phyloP scores from a whole-genome alignment of 1,140 invertebrate genomes.

The Drosophila ambigua region DNA sequence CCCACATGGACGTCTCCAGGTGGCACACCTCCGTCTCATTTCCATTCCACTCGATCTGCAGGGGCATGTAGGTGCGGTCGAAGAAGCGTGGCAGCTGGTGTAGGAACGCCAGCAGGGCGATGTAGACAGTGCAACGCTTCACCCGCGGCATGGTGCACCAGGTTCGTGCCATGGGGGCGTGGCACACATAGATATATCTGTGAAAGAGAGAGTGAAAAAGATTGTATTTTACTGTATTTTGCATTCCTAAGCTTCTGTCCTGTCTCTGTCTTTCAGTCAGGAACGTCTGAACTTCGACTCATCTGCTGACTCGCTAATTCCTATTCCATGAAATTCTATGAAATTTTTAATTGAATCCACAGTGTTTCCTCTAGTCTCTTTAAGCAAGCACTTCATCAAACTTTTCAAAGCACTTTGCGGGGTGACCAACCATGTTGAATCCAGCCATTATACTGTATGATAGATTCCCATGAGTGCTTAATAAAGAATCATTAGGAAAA shows the following conservation, averaged over 20 bases:
- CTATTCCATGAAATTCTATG: too few species aligned
- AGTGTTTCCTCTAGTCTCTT: too few species aligned
- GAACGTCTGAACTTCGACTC: too few species aligned
- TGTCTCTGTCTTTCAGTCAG: too few species aligned
- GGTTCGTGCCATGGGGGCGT: slow-evolving; percentile 91
- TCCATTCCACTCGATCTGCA: slow-evolving; percentile 87
- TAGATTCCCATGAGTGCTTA: too few species aligned
- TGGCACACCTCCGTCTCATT: slow-evolving; percentile 86
- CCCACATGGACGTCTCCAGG: slow-evolving; percentile 87
- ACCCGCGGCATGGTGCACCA: slow-evolving; percentile 95
- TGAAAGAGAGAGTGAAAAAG: background rate
- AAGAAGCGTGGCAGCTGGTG: slow-evolving; percentile 92
- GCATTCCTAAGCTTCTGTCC: too few species aligned
- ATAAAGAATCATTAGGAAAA: background rate
- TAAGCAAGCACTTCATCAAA: too few species aligned
- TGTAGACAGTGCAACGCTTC: slow-evolving; percentile 90
- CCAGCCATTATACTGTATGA: background rate
- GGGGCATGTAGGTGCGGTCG: slow-evolving; percentile 85
- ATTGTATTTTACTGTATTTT: too few species aligned
- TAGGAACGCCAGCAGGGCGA: slow-evolving; percentile 89
- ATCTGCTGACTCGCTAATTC: too few species aligned
- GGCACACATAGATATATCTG: slow-evolving; percentile 95
- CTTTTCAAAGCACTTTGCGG: too few species aligned
- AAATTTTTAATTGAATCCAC: too few species aligned
- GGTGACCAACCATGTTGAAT: too few species aligned